Evolutionary conservation across 2,888 invertebrate genomes (phyloP), one percentile per base, ranked within the genome.

Genomic region (Timema cristinae): DNA sequence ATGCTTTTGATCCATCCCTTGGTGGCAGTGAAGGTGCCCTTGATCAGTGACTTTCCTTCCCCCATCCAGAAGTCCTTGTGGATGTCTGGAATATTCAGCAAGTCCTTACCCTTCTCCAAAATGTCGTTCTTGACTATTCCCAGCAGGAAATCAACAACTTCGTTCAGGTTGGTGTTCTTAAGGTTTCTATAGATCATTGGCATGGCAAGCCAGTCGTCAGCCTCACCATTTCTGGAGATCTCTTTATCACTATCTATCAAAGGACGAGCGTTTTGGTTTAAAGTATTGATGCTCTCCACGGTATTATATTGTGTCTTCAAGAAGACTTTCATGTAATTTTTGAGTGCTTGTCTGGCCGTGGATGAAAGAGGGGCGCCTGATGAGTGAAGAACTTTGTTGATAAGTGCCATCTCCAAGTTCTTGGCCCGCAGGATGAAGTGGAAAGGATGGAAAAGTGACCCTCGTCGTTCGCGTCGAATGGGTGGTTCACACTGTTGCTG

Each of bases 71-170:
- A 32, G 32, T 32, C 32, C 32, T 32, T 47, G 63, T 63, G 47
- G 11, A 13, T 32, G 16, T 71, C 56, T n/a, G 70, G 70, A 7
- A 71, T 13, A 15, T 10, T 1, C 47, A 71, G n/a, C 56, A 49
- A 10, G 47, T 67, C 67, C 0, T 15, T 11, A 1, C 56, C 56
- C n/a, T 52, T 48, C 49, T 48, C 15, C 8, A 10, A 49, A 6
- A 67, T 32, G 15, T 32, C 47, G 11, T 66, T 47, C 9, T 56
- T 5, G 7, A 56, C 70, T 16, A 71, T 15, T 16, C 13, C 10
- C 9, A 71, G 54, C 9, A 71, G n/a, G 16, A 71, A 56, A 49
- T 71, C 70, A n/a, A 67, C 70, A 32, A 71, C 13, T 6, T 48
- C 10, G 16, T 67, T 50, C 56, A 71, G 10, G 32, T 61, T 61